A percentile compares a stretch with the other conserved stretches of the same genome.
Conservation (phyloP, 2,113 vertebrate species). For the Ellobius talpinus region DNA sequence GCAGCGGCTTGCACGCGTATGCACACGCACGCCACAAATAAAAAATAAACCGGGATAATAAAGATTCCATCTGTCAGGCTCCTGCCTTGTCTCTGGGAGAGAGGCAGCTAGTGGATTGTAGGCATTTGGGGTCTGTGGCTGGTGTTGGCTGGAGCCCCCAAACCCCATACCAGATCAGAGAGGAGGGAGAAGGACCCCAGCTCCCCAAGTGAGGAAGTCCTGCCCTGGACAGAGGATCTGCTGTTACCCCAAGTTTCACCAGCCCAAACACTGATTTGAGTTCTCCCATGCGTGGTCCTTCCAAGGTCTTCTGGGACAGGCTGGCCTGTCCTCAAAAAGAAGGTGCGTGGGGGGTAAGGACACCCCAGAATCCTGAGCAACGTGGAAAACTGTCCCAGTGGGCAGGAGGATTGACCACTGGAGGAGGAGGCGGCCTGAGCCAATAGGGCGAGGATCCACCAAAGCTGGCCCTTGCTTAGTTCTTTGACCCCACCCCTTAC, state of each 20-base stretch:
- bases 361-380: not conserved
- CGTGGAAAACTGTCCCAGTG: not conserved
- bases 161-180: not conserved
- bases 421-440: not conserved
- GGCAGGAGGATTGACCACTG: not conserved
- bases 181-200: not conserved
- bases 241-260: not conserved
- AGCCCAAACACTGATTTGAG: fast-evolving
- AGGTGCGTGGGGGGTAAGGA: fast-evolving
- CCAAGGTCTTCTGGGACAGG: not conserved
- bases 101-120: not conserved
- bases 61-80: conserved; percentile 77
- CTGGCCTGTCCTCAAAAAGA: not conserved
- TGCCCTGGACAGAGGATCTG: fast-evolving
- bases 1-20: not conserved
- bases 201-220: not conserved
- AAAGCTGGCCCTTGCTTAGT: fast-evolving
- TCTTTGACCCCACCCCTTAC: not conserved
- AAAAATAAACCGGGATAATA: conserved; percentile 76
- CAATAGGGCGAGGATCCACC: not conserved
- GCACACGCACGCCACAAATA: conserved; percentile 40
- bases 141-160: too few relatives aligned
- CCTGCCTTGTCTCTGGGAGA: not conserved
- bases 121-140: not conserved
- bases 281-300: not conserved